Base-by-base conservation (phyloP, 2,113 vertebrate genomes). In the human (Homo sapiens) region DNA sequence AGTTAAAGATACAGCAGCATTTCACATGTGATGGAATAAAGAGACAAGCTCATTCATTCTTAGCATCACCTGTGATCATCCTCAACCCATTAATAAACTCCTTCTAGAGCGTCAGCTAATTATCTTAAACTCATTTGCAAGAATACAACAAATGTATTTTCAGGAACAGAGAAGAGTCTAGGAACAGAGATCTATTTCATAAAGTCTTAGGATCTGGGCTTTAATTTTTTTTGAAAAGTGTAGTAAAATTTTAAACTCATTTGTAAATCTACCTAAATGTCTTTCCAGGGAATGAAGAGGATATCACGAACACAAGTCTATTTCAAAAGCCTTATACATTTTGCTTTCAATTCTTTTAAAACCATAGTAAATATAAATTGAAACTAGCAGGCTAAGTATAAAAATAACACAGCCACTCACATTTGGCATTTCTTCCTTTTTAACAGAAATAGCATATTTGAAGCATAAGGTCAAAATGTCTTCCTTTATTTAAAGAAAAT, bases 401-500 rank as follows among this genome's bases (percentile, higher is more conserved):
- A 0, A 96, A 98, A 98, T 75, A 57, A 40, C 72, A 98, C 48
- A 94, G 95, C 64, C 96, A 97, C 97, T 95, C 79, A 81, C 81
- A 92, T 84, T 43, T 95, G 79, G 11, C 90, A 45, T 72, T 95
- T 95, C 35, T 64, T 95, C 35, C 45, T 91, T n/a, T 55, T 22
- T 4, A 16, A 79, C 61, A 82, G 93, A 96, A 97, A 98, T 23
- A 70, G 76, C 95, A 38, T 94, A 89, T 83, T 89, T 50, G 82
- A 93, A 90, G 84, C 82, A 61, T 90, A 85, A 98, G 68, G 66
- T 96, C 97, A 93, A 97, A 97, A 75, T 66, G 83, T 95, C 97
- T 98, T 98, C 95, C 92, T 97, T 96, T 96, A 95, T 79, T 98
- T 82, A 98, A 98, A 98, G 70, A 94, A 97, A 95, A 97, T 95